Conservation (phyloP, 2,888 invertebrate species). For the Anthophora plumipes region DNA sequence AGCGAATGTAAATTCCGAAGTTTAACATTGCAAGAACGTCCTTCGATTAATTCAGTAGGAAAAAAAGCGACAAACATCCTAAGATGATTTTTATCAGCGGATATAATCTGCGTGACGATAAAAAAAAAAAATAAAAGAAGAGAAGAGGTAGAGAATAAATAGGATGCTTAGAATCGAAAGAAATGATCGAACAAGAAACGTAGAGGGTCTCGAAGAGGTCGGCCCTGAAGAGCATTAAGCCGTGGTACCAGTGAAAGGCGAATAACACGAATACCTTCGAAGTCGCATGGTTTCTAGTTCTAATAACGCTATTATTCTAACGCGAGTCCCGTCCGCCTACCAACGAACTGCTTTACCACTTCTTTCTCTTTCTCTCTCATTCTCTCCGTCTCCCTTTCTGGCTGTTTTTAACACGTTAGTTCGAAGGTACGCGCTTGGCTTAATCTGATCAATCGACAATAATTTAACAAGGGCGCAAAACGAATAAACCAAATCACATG, state of each 20-base stretch:
- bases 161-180: conserved; percentile 26
- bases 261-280: conserved; percentile 64
- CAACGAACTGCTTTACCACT: conserved; percentile 40
- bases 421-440: background rate
- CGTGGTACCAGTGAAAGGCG: conserved; percentile 66
- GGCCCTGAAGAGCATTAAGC: conserved; percentile 63
- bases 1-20: too few relatives aligned
- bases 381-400: background rate
- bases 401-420: background rate
- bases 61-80: background rate
- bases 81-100: conserved; percentile 1
- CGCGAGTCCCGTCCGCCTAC: conserved; percentile 49
- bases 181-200: conserved; percentile 46
- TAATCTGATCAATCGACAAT: conserved; percentile 2
- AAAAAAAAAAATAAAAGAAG: background rate
- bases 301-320: conserved; percentile 68
- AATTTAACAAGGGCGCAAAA: conserved; percentile 35
- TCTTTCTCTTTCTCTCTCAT: background rate
- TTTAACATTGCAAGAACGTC: too few relatives aligned
- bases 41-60: too few relatives aligned
- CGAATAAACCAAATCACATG: conserved; percentile 21
- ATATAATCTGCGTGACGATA: background rate
- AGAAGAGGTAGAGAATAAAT: background rate
- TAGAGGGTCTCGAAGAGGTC: conserved; percentile 53
- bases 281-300: conserved; percentile 67